A percentile compares a stretch with the other conserved stretches of the same genome.
Conservation (phyloP, 2,888 invertebrate species). For the Meganola albula region DNA sequence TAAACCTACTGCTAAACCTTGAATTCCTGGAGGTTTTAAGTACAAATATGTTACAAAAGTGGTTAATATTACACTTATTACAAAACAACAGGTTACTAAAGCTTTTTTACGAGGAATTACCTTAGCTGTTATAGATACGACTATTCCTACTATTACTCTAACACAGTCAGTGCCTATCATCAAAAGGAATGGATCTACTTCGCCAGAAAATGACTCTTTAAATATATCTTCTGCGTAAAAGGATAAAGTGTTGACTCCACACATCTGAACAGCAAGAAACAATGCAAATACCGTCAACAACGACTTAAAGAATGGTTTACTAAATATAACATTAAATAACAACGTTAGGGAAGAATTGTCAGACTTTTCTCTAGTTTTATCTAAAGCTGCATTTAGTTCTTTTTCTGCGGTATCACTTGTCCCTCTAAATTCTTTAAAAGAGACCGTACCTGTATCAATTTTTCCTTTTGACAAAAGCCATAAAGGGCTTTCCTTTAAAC, state of each 20-base stretch:
- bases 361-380: conserved; percentile 28
- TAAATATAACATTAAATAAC: conserved; percentile 28
- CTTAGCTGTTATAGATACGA: conserved; percentile 33
- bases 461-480: conserved; percentile 47
- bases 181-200: conserved; percentile 36
- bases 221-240: conserved; percentile 46
- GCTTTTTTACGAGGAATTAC: conserved; percentile 31
- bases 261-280: conserved; percentile 37
- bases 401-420: conserved; percentile 30
- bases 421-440: conserved; percentile 42
- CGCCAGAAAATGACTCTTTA: conserved; percentile 35
- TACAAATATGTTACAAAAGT: conserved; percentile 32
- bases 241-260: conserved; percentile 41
- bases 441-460: conserved; percentile 33
- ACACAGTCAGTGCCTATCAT: conserved; percentile 42
- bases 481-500: conserved; percentile 47
- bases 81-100: conserved; percentile 30
- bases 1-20: conserved; percentile 35
- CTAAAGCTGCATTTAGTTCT: conserved; percentile 37
- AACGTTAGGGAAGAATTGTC: conserved; percentile 12
- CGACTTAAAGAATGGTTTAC: conserved; percentile 37
- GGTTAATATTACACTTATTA: conserved; percentile 27
- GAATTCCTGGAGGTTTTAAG: conserved; percentile 25
- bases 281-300: conserved; percentile 27
- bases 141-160: conserved; percentile 21